Evolutionary conservation across 2,797 vertebrate species (phyloP), one percentile per base, ranked within the genome.

Genomic region (Hozukius guyotensis): DNA sequence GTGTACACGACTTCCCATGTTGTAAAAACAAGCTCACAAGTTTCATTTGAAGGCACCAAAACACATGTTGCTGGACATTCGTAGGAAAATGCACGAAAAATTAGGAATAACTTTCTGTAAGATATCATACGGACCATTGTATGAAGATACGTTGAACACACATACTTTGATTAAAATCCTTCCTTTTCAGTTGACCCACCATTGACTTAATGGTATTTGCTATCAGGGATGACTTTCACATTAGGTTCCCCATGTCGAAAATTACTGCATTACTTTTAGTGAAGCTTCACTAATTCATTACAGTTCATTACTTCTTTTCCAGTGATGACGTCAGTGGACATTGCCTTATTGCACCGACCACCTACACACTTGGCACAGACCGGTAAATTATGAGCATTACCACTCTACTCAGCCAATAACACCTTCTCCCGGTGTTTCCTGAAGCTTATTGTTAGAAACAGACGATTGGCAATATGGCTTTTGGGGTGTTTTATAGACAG

Each of bases 41-140:
- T 36, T 36, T 36, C 34, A 36, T 36, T 36, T 36, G 34, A 36
- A 36, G 34, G 34, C 34, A 36, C 34, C 34, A 36, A 36, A 34
- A 36, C 38, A 42, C 38, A 0, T 42, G 0, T 14, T 0, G 0
- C 38, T 42, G 0, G 38, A 42, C 13, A 42, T 6, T 42, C 5
- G 34, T 36, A 0, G 34, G 34, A 36, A 36, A 36, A 36, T 36
- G 34, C 34, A 36, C 11, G 4, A 36, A 36, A 36, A 36, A 36
- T 36, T 2, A 36, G 34, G 34, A 36, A 36, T 36, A 36, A 42
- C 38, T 14, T 42, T 0, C 5, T 42, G 38, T 1, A 42, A 42
- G 13, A 42, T 42, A 42, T 42, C 38, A 42, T 14, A 42, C 13
- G 5, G 16, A 42, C 38, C 13, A 5, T 42, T 42, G 38, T 42